Evolutionary conservation across 2,113 vertebrate species (phyloP), one percentile per base, ranked within the genome.

Genomic region (Rostratula benghalensis): DNA sequence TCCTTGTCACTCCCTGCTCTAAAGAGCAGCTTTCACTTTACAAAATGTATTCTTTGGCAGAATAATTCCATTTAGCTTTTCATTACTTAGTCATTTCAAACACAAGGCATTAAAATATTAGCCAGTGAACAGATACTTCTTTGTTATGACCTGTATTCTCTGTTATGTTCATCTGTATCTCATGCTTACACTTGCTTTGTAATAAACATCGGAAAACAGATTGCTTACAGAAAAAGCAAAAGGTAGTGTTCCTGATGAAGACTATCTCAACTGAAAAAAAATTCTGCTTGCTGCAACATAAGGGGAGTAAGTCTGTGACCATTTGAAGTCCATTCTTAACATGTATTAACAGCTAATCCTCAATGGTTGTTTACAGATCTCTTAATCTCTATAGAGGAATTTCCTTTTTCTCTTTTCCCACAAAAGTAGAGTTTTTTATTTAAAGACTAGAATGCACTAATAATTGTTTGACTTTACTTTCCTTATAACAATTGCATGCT

Each of bases 271-370:
- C 0, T 61, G 61, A 90, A 87, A 93, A 87, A 85, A 87, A 78
- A 27, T n/a, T n/a, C 69, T 60, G 8, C 30, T 59, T 83, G 25
- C 50, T 92, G 67, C 23, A 92, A 43, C 37, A n/a, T n/a, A 83
- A 69, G 19, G 10, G 7, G 3, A 74, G 3, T 70, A 53, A 57
- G 19, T 43, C 41, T 90, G 41, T 46, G 46, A 88, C 41, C 10
- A 48, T 94, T 73, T 89, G 37, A 56, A 95, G 74, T 70, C 31
- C 33, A 63, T 75, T 95, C 85, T 70, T 88, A 77, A 86, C 50
- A 77, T n/a, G 25, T 56, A 71, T 59, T 85, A 95, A 74, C 19
- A 60, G 6, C n/a, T 93, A 93, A 89, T 91, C 48, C 48, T 94
- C 53, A 69, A 23, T 24, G 41, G 50, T 14, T 39, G 11, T 59